These are phyloP conservation scores for Spodoptera exigua DNA, from an alignment of 2,888 invertebrate species.

Conservation along the genomic window DNA sequence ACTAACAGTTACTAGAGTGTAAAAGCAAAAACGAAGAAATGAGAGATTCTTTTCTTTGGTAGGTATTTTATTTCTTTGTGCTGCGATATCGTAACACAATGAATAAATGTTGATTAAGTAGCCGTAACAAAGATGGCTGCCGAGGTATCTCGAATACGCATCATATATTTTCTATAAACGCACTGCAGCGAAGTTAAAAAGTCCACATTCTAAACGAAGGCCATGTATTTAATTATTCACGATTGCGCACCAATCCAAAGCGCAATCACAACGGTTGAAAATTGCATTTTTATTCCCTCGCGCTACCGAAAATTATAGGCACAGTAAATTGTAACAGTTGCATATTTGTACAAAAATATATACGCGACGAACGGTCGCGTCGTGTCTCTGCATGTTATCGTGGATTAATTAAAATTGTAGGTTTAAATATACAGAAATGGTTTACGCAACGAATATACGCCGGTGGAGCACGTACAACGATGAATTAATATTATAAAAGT, in stretches of 20 bases:
- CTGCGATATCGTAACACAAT: too few relatives aligned
- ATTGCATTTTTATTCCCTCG: slow-evolving; percentile 80
- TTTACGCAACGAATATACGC: slow-evolving; percentile 25
- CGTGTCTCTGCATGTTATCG: slow-evolving; percentile 60
- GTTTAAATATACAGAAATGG: slow-evolving; percentile 46
- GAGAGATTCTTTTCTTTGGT: too few relatives aligned
- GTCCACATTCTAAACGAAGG: slow-evolving; percentile 64
- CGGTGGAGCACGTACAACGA: slow-evolving; percentile 36
- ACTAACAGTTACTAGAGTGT: too few relatives aligned
- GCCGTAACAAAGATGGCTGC: too few relatives aligned
- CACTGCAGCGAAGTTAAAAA: slow-evolving; percentile 36
- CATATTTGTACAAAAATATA: slow-evolving; percentile 68
- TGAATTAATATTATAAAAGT: slow-evolving; percentile 35
- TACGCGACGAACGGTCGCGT: slow-evolving; percentile 28
- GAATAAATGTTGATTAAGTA: too few relatives aligned
- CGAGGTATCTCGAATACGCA: slow-evolving; percentile 6
- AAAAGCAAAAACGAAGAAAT: too few relatives aligned
- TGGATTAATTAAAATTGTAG: slow-evolving; percentile 60
- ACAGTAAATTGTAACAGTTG: slow-evolving; percentile 70
- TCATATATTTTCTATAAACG: slow-evolving; percentile 27
- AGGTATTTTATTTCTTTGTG: too few relatives aligned
- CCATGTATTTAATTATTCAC: slow-evolving; percentile 78
- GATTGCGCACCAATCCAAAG: slow-evolving; percentile 71
- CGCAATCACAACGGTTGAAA: slow-evolving; percentile 75
- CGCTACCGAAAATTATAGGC: slow-evolving; percentile 75